Base-by-base conservation (phyloP, 2,888 invertebrate species). In the Ellobium chinense region DNA sequence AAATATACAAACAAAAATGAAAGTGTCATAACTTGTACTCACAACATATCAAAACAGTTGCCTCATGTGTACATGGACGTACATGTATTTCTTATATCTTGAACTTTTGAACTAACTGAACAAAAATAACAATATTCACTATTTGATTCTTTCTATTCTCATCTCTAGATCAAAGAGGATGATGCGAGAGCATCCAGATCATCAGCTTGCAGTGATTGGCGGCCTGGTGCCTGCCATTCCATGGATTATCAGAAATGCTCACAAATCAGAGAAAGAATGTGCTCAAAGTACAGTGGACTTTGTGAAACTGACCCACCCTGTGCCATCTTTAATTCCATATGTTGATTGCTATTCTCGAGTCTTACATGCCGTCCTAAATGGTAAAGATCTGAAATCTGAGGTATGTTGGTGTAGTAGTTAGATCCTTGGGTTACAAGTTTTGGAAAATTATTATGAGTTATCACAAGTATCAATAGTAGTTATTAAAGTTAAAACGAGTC, bases 191-290 rank as follows among this genome's bases (percentile, higher is more conserved):
- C 56, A 36, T 0, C 81, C 85, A 29, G 91, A 91, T 78, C 82
- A 83, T 24, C 90, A 91, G 83, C 85, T 91, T 1, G 82, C 88
- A 21, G 87, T 86, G 27, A 88, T 91, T 54, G 91, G 91, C 0
- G 84, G 89, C 1, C 72, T 90, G 34, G 86, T 87, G 2, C 84
- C 88, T 0, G 88, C 89, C 0, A 84, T 91, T 34, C 90, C 91
- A 0, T 91, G 91, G 91, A 85, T 90, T n/a, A 74, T 90, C 0
- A 85, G 87, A n/a, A 87, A 87, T 78, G 88, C 89, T n/a, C 85
- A 87, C 80, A 87, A 82, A 70, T 81, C 89, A 2, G 89, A 88
- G 60, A 83, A 85, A 9, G 89, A 90, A 21, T 90, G 90, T 85
- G 88, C 86, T 7, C 82, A 82, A 46, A 82, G 82, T n/a, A 82